These are phyloP conservation scores for Galagoides demidoff DNA, from an alignment of 2,797 vertebrate genomes.

Conservation along the genomic window DNA sequence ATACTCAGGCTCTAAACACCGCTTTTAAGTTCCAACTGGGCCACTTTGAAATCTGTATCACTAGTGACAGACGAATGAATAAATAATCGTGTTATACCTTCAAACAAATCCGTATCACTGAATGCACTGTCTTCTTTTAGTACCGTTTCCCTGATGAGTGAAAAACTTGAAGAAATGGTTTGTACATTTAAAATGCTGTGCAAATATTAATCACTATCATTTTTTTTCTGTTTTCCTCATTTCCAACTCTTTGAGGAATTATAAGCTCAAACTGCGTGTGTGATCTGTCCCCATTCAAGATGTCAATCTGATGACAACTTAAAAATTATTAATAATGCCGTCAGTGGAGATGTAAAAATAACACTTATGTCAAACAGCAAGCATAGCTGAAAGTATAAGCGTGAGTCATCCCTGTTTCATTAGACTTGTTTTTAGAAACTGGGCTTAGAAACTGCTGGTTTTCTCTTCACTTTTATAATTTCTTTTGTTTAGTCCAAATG, in stretches of 20 bases:
- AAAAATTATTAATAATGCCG: slow-evolving; percentile 10
- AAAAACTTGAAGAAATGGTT: slow-evolving; percentile 14
- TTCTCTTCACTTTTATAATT: not conserved
- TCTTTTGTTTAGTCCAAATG: not conserved
- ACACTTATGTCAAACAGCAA: not conserved
- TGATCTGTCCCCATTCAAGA: not conserved
- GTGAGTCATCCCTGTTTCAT: not conserved
- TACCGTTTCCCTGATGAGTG: not conserved
- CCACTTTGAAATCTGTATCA: not conserved
- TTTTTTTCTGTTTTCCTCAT: not conserved
- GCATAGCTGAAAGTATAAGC: not conserved
- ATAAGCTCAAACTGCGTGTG: not conserved
- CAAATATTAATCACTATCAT: not conserved
- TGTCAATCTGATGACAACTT: not conserved
- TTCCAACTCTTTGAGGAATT: not conserved
- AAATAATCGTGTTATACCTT: no score
- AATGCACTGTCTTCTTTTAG: not conserved
- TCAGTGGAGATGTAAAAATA: not conserved
- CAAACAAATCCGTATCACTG: no score
- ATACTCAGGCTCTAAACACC: not conserved
- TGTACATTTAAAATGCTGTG: not conserved
- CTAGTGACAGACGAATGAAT: no score
- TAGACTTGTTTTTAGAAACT: not conserved
- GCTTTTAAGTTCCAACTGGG: not conserved
- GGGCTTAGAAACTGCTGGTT: not conserved